These are phyloP conservation scores for Panagrolaimus sp. DNA, from an alignment of 1,140 invertebrate species.

Conservation along the genomic window DNA sequence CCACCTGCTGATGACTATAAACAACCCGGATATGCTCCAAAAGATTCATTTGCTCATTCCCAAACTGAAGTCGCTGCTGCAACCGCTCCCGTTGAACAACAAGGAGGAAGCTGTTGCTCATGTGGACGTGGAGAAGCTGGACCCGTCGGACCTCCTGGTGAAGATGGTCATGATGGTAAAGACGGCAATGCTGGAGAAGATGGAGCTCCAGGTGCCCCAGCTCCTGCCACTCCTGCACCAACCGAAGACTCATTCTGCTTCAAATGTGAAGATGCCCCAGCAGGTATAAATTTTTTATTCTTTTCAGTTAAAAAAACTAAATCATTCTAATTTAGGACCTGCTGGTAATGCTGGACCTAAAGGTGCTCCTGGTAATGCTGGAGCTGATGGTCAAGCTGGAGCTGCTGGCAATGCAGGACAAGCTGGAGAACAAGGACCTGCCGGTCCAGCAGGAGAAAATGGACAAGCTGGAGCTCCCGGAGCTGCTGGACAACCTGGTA, in stretches of 20 bases:
- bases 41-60: background rate
- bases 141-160: conserved; percentile 30
- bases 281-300: conserved; percentile 17
- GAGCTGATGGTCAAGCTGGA: background rate
- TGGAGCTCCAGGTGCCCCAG: conserved; percentile 19
- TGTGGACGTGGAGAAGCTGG: conserved; percentile 32
- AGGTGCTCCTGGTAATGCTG: conserved; percentile 14
- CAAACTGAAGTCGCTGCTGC: conserved; percentile 15
- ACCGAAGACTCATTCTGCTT: conserved; percentile 33
- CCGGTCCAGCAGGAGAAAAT: conserved; percentile 17
- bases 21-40: background rate
- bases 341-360: conserved; percentile 14
- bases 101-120: conserved; percentile 33
- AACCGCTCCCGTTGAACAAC: background rate
- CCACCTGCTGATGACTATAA: background rate
- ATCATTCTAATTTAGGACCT: conserved; percentile 4
- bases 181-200: conserved; percentile 27
- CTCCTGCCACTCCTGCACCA: conserved; percentile 14
- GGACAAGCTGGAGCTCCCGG: conserved; percentile 18
- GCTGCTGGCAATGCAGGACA: background rate
- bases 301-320: too few relatives aligned
- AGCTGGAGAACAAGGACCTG: background rate
- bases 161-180: conserved; percentile 31
- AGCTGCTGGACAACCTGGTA: background rate
- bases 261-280: conserved; percentile 26